Evolutionary conservation across 64 coral and sea anemone genomes (phyloP).

Genomic region (Pachyseris speciosa): DNA sequence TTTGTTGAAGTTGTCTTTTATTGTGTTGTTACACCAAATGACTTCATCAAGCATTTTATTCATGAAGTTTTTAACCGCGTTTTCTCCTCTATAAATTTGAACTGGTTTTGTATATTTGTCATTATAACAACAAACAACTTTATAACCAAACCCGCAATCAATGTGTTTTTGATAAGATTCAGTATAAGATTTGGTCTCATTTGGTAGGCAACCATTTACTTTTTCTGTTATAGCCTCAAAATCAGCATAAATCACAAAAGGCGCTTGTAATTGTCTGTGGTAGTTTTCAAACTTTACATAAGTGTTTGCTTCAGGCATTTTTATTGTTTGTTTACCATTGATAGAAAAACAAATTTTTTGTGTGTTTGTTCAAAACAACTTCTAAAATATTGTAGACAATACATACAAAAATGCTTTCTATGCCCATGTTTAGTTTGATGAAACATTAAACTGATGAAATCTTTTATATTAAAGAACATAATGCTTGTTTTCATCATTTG

Average conservation of each 20-base stretch:
- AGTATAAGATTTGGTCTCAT: constrained; percentile 10
- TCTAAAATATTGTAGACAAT: no score
- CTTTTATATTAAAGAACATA: no score
- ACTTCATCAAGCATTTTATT: background rate
- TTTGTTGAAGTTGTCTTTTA: constrained; percentile 2
- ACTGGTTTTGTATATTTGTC: background rate
- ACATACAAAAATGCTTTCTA: no score
- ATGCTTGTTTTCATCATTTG: no score
- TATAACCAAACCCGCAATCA: background rate
- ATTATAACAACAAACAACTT: constrained; percentile 6
- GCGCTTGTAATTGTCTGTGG: background rate
- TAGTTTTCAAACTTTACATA: background rate
- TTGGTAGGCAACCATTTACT: background rate
- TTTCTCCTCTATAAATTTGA: constrained; percentile 24
- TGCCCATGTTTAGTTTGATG: no score
- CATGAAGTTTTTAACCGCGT: constrained; percentile 2
- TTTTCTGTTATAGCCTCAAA: background rate
- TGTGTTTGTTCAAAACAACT: no score
- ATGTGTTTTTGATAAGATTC: constrained; percentile 7
- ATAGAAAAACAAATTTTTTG: no score
- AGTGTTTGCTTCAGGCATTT: background rate
- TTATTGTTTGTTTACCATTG: no score
- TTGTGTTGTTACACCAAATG: background rate
- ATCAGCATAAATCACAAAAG: constrained; percentile 1
- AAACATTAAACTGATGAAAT: no score